Evolutionary conservation across 2,113 vertebrate species (phyloP), one percentile per base, ranked within the genome.

Genomic region (Stegastes partitus): DNA sequence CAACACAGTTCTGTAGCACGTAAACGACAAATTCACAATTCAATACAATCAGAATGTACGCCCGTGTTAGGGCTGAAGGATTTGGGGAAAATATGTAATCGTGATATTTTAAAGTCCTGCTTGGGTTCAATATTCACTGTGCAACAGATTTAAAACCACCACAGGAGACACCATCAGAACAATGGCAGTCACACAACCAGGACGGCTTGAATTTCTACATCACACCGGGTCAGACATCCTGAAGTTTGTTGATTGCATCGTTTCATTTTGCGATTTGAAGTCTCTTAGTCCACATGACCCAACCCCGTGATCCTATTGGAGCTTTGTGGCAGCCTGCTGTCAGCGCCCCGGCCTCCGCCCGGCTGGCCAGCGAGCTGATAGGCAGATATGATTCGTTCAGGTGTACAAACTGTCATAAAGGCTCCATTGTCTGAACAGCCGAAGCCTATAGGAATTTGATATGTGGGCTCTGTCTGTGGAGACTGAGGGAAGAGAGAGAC

Each of bases 391-490:
- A 91, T 84, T 87, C 78, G 78, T 76, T 87, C 87, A 87, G 81
- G 83, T 90, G 82, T 58, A 34, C 62, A 26, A 64, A 21, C 64
- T 28, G 37, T 74, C 56, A 93, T 87, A 93, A 87, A 88, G 89
- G 77, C 77, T 67, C 65, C 89, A 89, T 93, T 93, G 92, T 93
- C 25, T 57, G 44, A 80, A 67, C 45, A 74, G 73, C 42, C 64
- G 70, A 74, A 70, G 67, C 74, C 55, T 82, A 75, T 79, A 62
- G 65, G 62, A 91, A 92, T 83, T 11, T 81, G 91, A 93, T 89
- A 91, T 73, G 25, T 66, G 31, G 62, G 25, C 44, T 71, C 37
- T 26, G 53, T 55, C 23, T 22, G 12, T 42, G 49, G 51, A 74
- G 39, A 64, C 34, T 37, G 37, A 49, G 4, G 12, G 26, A 47